A percentile compares a stretch with the other conserved stretches of the same genome.
Conservation (phyloP, 2,113 vertebrate genomes). For the Calidris pygmaea region DNA sequence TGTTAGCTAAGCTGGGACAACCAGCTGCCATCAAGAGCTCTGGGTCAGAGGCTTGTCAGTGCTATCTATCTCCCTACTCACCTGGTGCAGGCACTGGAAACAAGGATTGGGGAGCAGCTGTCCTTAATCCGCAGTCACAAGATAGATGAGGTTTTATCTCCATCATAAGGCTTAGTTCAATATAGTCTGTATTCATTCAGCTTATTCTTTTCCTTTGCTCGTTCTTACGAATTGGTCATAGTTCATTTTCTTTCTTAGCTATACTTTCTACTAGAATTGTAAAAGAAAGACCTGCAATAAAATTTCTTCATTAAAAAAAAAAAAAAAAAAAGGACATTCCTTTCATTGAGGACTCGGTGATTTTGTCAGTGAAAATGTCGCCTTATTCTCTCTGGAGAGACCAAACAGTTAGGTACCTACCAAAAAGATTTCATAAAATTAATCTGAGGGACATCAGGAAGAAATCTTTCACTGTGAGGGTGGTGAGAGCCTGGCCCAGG, state of each 20-base stretch:
- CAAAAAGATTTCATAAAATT: background rate
- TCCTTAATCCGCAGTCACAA: slow-evolving; percentile 20
- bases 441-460: background rate
- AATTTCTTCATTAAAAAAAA: slow-evolving; percentile 72
- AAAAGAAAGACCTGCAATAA: slow-evolving; percentile 76
- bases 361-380: background rate
- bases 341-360: background rate
- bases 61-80: background rate
- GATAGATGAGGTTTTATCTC: slow-evolving; percentile 18
- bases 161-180: slow-evolving; percentile 44
- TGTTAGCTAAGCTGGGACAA: background rate
- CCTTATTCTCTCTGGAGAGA: background rate
- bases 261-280: slow-evolving; percentile 77
- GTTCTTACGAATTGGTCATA: slow-evolving; percentile 36
- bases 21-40: background rate
- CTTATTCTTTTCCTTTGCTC: slow-evolving; percentile 55
- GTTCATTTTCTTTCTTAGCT: slow-evolving; percentile 68
- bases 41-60: background rate
- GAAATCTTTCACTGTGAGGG: background rate
- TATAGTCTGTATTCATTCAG: slow-evolving; percentile 48
- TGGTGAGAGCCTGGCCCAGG: background rate
- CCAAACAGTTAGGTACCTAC: background rate
- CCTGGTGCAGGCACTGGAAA: slow-evolving; percentile 43
- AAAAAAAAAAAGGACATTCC: background rate
- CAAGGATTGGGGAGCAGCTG: background rate